A percentile compares a stretch with the other conserved stretches of the same genome.
Conservation (phyloP, 2,888 invertebrate species). For the Glyphotaelius pellucidus region DNA sequence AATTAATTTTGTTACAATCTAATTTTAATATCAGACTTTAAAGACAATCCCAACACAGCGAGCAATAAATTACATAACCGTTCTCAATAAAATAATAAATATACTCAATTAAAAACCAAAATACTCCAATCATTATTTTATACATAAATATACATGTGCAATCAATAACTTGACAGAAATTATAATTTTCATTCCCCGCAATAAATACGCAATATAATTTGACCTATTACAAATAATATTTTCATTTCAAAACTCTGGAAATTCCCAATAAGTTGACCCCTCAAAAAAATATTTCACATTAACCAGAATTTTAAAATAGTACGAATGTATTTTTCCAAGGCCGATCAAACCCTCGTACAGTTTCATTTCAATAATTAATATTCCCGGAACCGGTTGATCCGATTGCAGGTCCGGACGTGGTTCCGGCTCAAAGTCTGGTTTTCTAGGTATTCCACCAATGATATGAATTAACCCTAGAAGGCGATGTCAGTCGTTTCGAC, state of each 20-base stretch:
- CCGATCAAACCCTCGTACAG: neutral
- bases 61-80: no score
- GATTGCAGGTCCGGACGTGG: neutral
- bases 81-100: no score
- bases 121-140: no score
- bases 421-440: neutral
- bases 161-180: no score
- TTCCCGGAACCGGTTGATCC: neutral
- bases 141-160: no score
- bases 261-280: neutral
- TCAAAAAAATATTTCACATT: neutral
- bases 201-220: neutral
- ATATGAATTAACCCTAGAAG: neutral
- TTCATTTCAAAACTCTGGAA: neutral
- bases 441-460: neutral
- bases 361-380: neutral
- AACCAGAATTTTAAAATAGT: neutral
- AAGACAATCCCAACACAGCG: no score
- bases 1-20: no score
- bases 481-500: no score
- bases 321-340: neutral
- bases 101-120: no score
- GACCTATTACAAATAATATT: neutral
- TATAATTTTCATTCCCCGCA: no score
- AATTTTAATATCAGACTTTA: no score